phyloP scores from a whole-genome alignment of 2,797 vertebrate species.

The Sebastes itinus region DNA sequence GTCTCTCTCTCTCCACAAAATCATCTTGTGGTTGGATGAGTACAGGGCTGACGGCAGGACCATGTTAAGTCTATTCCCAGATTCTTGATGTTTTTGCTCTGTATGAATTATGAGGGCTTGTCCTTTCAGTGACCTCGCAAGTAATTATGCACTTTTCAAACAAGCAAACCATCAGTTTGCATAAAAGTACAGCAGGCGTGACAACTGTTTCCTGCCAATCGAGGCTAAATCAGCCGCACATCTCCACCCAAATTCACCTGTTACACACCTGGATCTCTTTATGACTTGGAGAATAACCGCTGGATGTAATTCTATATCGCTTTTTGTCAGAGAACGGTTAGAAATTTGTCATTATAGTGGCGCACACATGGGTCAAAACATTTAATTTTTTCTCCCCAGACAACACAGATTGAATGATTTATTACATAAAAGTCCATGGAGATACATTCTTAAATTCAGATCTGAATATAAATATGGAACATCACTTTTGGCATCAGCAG shows the following conservation, averaged over 20 bases:
- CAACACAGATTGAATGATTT: slow-evolving; percentile 18
- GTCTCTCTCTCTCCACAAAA: slow-evolving; percentile 67
- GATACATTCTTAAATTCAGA: slow-evolving; percentile 10
- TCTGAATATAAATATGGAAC: slow-evolving; percentile 23
- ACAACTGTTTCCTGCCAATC: not conserved
- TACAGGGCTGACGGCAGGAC: slow-evolving; percentile 58
- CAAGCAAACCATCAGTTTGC: slow-evolving; percentile 13
- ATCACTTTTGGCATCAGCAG: slow-evolving; percentile 37
- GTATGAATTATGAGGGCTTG: slow-evolving; percentile 56
- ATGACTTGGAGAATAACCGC: not conserved
- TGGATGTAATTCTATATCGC: not conserved
- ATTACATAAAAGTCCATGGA: not conserved
- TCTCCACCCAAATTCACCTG: slow-evolving; percentile 12
- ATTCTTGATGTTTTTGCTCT: slow-evolving; percentile 56
- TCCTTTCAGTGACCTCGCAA: slow-evolving; percentile 63
- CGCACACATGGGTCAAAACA: not conserved
- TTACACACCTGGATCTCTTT: slow-evolving; percentile 26
- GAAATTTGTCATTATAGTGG: not conserved
- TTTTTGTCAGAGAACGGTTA: not conserved
- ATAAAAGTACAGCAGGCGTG: not conserved
- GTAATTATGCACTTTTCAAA: slow-evolving; percentile 40
- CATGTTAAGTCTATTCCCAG: slow-evolving; percentile 71
- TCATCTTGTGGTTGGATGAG: slow-evolving; percentile 68
- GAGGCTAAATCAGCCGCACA: not conserved
- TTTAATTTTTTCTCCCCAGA: not conserved